Base-by-base conservation (phyloP, 2,113 vertebrate species). In the Chlorocebus sabaeus region DNA sequence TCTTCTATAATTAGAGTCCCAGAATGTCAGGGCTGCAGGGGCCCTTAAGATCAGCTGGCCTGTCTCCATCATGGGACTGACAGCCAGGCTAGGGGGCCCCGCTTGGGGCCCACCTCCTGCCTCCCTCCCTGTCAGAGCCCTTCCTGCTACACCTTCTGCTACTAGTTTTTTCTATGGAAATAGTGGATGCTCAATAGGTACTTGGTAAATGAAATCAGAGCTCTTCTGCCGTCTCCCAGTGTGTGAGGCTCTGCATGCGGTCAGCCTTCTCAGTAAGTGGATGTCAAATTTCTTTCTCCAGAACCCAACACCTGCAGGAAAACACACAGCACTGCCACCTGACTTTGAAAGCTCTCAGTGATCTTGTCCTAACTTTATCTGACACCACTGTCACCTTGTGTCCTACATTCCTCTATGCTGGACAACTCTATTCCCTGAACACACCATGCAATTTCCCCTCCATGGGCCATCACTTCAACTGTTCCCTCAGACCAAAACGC, bases 1-100 rank as follows among this genome's bases (percentile, higher is more conserved):
- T 48, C 82, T 91, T 97, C 96, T 97, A 97, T 96, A 97, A 95
- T 98, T 97, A 98, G 96, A 93, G 52, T 55, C 85, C 59, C 38
- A 95, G 85, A 97, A 93, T 97, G 96, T 93, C 78, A 86, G 83
- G 81, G 85, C 82, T 86, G 78, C 79, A n/a, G 93, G 90, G 86
- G 88, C 90, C 64, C 38, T 95, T 84, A 86, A 59, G 81, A 91
- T 93, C 97, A 97, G 97, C 97, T 98, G 97, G 93, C 93, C 95
- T 9, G 10, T 68, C 95, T 89, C 96, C 48, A 92, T 98, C 96
- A 91, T 17, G 38, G 30, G 73, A 57, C 72, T 97, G 96, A 96
- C 96, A 97, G 83, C 45, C 55, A 72, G 57, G 64, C 35, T 27
- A 90, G 43, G 48, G 92, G 75, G 52, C 87, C n/a, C 94, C 91